A percentile compares a stretch with the other conserved stretches of the same genome.
phyloP scores from a whole-genome alignment of 2,888 invertebrate species.

The Onchidella celtica region DNA sequence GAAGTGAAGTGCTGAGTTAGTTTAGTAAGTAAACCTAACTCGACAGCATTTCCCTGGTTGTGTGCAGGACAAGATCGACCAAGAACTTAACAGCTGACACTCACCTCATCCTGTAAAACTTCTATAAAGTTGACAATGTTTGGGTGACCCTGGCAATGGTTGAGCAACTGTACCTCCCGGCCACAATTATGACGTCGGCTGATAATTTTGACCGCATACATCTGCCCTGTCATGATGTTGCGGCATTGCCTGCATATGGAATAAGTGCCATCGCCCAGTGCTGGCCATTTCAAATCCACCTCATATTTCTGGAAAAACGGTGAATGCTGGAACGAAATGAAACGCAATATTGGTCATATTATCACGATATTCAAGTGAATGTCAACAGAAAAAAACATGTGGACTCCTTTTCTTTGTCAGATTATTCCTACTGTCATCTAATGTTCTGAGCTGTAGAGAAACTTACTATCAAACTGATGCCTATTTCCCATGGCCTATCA shows the following conservation, averaged over 20 bases:
- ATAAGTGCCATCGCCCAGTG: constrained; percentile 93
- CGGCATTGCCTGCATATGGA: constrained; percentile 90
- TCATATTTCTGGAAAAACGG: constrained; percentile 92
- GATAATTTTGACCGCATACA: constrained; percentile 94
- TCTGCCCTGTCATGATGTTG: constrained; percentile 86
- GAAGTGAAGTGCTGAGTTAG: no score
- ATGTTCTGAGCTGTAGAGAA: no score
- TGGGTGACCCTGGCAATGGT: constrained; percentile 92
- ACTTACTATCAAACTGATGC: no score
- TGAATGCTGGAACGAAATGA: constrained; percentile 85
- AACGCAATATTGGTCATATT: no score
- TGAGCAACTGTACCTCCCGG: constrained; percentile 89
- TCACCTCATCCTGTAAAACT: constrained; percentile 89
- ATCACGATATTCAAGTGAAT: no score
- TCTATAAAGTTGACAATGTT: constrained; percentile 92
- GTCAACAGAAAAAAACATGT: background rate
- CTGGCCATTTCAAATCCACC: constrained; percentile 84
- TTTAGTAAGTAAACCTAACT: no score
- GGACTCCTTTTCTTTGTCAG: no score
- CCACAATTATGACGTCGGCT: constrained; percentile 85
- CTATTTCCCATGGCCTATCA: no score
- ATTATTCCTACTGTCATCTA: no score
- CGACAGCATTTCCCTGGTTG: no score
- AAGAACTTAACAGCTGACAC: no score
- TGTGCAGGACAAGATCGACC: no score